phyloP scores from a whole-genome alignment of 2,888 invertebrate species.

The Hemicrepidius hirtus region DNA sequence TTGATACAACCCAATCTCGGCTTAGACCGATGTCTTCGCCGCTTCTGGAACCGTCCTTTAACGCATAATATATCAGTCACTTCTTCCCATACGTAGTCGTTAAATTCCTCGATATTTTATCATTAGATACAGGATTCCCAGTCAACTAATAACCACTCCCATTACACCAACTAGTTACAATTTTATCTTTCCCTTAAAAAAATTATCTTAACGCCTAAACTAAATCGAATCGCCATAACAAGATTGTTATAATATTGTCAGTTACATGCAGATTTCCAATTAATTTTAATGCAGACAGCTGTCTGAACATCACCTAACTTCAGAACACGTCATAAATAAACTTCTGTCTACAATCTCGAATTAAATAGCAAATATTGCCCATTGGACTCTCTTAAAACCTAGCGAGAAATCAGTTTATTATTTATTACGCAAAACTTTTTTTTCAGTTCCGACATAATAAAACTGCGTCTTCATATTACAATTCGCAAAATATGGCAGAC shows the following conservation, averaged over 20 bases:
- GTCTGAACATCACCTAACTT: conserved; percentile 4
- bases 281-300: conserved; percentile 5
- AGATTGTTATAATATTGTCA: conserved; percentile 8
- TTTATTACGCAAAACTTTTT: conserved; percentile 8
- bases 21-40: conserved; percentile 35
- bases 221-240: not conserved
- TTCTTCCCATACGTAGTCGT: conserved; percentile 32
- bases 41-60: conserved; percentile 31
- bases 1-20: conserved; percentile 42
- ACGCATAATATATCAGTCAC: conserved; percentile 39
- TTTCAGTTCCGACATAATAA: not conserved
- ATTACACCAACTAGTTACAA: not conserved
- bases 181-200: not conserved
- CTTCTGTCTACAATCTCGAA: not conserved
- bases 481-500: not conserved
- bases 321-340: conserved; percentile 1
- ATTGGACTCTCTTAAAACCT: not conserved
- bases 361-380: not conserved
- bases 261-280: conserved; percentile 7
- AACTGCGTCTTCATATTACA: not conserved
- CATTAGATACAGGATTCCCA: conserved; percentile 27
- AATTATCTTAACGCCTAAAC: not conserved
- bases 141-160: conserved; percentile 14
- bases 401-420: not conserved
- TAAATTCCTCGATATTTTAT: conserved; percentile 40